Base-by-base conservation (phyloP, 2,888 invertebrate genomes). In the Rhagonycha lutea region DNA sequence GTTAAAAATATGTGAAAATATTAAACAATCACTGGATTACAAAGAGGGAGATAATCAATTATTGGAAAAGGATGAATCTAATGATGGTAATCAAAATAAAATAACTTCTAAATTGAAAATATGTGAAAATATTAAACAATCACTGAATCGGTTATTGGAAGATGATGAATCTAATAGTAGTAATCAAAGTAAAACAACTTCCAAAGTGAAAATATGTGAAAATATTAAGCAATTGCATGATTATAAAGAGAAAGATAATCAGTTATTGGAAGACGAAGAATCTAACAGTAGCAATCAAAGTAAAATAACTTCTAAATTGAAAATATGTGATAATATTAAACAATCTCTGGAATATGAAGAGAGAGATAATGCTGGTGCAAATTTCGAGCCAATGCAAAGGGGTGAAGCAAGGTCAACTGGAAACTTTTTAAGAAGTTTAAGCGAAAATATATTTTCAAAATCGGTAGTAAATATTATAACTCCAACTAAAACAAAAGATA, bases 401-500 rank as follows among this genome's bases (percentile, higher is more conserved):
- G 7, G n/a, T n/a, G 3, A 47, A 47, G 8, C 47, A 47, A n/a
- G 7, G n/a, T 47, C 47, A n/a, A n/a, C 47, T 47, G 47, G 47
- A n/a, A 47, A 5, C 47, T 47, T 47, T 47, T 47, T 47, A n/a
- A n/a, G 47, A n/a, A 47, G n/a, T n/a, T n/a, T 47, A 47, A 47
- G n/a, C n/a, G 47, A n/a, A 47, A 32, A 32, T 32, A 32, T 32
- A 32, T n/a, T 47, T 47, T n/a, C 47, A 2, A 47, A 47, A 47
- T n/a, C 47, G 0, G 8, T n/a, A 47, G 7, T 7, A 47, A 47
- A 7, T 47, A 65, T 70, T 24, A 84, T 85, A 60, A 83, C 78
- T 78, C 82, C 84, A 18, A 86, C 82, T 1, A 88, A 88, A 83
- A 87, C 87, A 3, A 83, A 82, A 11, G 87, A 88, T 79, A 84